These are phyloP conservation scores for Peromyscus polionotus DNA, from an alignment of 2,113 vertebrate species.

Conservation along the genomic window DNA sequence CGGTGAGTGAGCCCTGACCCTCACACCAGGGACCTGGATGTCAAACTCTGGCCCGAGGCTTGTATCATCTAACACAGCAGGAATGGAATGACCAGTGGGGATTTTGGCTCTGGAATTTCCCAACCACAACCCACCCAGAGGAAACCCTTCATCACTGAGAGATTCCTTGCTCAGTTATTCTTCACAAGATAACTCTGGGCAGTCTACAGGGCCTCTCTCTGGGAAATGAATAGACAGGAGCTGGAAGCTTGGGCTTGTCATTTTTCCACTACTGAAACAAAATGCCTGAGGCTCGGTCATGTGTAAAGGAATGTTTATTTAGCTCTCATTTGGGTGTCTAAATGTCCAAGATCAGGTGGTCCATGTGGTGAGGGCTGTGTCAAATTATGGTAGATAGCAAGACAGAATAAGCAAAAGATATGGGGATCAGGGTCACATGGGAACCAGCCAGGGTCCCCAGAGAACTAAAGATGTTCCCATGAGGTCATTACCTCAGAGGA, in stretches of 20 bases:
- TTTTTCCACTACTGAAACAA: neutral
- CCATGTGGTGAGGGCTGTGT: neutral
- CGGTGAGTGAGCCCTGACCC: neutral
- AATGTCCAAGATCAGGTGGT: neutral
- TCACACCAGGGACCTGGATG: fast-evolving
- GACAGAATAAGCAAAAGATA: neutral
- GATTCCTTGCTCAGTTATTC: neutral
- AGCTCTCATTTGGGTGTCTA: neutral
- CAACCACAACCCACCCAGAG: too few relatives aligned
- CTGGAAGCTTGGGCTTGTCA: neutral
- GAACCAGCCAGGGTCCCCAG: neutral
- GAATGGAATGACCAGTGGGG: neutral
- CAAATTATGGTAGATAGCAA: neutral
- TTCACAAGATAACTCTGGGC: neutral
- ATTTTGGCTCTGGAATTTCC: neutral
- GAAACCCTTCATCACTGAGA: neutral
- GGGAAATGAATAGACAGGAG: neutral
- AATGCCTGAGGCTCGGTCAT: neutral
- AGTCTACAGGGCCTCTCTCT: neutral
- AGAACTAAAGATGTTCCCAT: neutral
- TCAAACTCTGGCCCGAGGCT: neutral
- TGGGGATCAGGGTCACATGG: neutral
- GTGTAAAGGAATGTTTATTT: neutral
- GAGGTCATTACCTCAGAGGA: neutral
- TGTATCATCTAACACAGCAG: too few relatives aligned